Conservation (phyloP, 2,888 invertebrate species). For the Branchipolynoe longqiensis region DNA sequence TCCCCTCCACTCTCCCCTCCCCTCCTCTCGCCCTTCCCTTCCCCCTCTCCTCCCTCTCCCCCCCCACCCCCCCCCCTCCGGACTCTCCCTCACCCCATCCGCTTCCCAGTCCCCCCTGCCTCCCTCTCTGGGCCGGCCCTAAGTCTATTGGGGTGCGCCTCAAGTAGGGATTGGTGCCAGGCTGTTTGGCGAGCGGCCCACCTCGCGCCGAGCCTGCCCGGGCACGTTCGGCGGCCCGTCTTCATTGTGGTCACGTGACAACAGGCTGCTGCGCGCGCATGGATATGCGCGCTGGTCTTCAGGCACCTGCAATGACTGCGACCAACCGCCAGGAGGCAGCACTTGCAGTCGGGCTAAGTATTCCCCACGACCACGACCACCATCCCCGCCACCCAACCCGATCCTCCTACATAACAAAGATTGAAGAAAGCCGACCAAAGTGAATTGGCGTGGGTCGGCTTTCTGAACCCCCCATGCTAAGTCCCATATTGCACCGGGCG, state of each 20-base stretch:
- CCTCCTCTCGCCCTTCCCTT: background rate
- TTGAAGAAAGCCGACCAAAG: too few relatives aligned
- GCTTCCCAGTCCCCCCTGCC: background rate
- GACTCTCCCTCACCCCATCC: background rate
- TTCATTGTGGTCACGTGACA: too few relatives aligned
- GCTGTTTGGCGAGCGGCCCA: constrained; percentile 32
- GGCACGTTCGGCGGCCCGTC: background rate
- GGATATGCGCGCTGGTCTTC: background rate
- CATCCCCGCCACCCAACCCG: too few relatives aligned
- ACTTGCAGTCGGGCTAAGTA: too few relatives aligned
- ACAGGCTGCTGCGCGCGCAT: background rate
- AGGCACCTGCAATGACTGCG: background rate
- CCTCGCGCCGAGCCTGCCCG: background rate
- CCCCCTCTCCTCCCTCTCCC: background rate
- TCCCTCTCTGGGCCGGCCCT: background rate
- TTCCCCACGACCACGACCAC: too few relatives aligned
- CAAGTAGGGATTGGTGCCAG: constrained; percentile 4
- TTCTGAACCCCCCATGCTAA: too few relatives aligned
- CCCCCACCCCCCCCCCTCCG: background rate
- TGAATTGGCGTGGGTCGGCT: too few relatives aligned
- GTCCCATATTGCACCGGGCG: too few relatives aligned
- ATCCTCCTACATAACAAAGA: too few relatives aligned
- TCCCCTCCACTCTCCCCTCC: background rate
- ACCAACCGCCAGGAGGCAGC: background rate
- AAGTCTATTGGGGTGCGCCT: constrained; percentile 14